Conservation (phyloP, 2,888 invertebrate species). For the Pachydiplax longipennis region DNA sequence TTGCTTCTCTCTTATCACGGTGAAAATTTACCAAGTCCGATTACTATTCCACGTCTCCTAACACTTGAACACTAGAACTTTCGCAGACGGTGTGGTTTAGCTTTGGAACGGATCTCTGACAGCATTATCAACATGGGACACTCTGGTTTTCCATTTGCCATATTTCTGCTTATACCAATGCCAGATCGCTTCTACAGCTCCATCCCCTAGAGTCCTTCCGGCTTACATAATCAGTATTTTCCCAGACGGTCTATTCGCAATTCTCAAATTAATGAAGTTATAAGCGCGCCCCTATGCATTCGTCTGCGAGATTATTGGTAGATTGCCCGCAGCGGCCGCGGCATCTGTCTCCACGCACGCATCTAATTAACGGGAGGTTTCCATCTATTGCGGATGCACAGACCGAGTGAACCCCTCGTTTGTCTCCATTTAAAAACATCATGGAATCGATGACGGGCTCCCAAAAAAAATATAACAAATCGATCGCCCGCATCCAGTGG, state of each 20-base stretch:
- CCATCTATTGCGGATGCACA: not conserved
- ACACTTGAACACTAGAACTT: no score
- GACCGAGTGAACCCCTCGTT: not conserved
- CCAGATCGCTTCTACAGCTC: no score
- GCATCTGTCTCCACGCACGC: not conserved
- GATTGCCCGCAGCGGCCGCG: not conserved
- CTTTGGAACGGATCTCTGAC: no score
- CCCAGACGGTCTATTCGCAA: not conserved
- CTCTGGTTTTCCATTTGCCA: no score
- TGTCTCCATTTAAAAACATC: not conserved
- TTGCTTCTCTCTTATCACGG: no score
- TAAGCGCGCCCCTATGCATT: not conserved
- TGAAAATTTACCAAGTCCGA: no score
- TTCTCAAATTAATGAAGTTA: not conserved
- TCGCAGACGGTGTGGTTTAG: no score
- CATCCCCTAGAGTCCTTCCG: no score
- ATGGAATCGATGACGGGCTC: not conserved
- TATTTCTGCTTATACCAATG: no score
- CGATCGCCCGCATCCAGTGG: not conserved
- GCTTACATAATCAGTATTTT: no score
- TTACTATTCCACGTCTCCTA: no score
- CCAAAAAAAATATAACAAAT: not conserved
- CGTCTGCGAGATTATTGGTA: not conserved
- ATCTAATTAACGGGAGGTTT: not conserved
- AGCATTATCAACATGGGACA: no score